Evolutionary conservation across 2,888 invertebrate genomes (phyloP).

Genomic region (Monochamus alternatus): DNA sequence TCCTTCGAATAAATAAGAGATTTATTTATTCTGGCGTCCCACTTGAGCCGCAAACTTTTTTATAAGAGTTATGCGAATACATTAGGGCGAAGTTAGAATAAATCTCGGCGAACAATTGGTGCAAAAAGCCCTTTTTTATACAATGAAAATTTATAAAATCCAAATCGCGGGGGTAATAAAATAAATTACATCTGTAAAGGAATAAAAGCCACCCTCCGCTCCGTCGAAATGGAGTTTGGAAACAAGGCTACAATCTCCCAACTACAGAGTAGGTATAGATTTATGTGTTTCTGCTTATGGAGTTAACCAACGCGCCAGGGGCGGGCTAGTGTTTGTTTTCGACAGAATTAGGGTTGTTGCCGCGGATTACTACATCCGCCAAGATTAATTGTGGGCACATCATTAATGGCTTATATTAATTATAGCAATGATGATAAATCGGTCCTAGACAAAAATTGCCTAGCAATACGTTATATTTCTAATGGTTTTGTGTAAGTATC

Average conservation of each 20-base stretch:
- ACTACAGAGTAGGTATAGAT: conserved; percentile 40
- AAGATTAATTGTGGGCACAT: background rate
- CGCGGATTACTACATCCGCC: background rate
- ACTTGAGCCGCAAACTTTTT: background rate
- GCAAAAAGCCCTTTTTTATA: conserved; percentile 31
- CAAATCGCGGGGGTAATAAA: conserved; percentile 50
- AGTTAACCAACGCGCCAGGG: conserved; percentile 31
- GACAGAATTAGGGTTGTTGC: background rate
- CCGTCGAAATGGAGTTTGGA: conserved; percentile 37
- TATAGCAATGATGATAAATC: too few relatives aligned
- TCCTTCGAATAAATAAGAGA: background rate
- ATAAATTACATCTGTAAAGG: conserved; percentile 45
- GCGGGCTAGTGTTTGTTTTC: conserved; percentile 11
- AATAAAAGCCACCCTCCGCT: conserved; percentile 36
- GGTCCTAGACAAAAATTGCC: too few relatives aligned
- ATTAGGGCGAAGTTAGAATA: conserved; percentile 1
- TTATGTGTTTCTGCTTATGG: conserved; percentile 36
- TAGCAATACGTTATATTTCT: too few relatives aligned
- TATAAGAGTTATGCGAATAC: conserved; percentile 5
- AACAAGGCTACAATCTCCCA: conserved; percentile 36
- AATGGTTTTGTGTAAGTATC: background rate
- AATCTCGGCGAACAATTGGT: conserved; percentile 14
- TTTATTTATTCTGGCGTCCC: background rate
- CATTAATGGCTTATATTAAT: background rate
- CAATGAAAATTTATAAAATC: conserved; percentile 42